Evolutionary conservation across 64 coral and sea anemone species (phyloP), one percentile per base, ranked within the genome.

Genomic region (Acropora yongei): DNA sequence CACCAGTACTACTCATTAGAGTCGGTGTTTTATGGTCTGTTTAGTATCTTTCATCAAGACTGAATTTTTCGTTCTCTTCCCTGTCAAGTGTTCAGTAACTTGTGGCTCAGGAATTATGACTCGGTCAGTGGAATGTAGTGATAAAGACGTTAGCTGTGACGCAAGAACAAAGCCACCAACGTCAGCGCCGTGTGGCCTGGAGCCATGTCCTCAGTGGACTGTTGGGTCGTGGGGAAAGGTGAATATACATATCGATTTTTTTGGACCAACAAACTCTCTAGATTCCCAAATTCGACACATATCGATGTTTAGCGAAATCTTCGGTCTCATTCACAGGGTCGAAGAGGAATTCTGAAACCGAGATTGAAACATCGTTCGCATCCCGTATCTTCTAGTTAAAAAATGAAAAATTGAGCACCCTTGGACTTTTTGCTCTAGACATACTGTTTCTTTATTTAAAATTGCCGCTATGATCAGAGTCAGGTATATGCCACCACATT

Each of bases 121-220:
- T 49, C 88, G 88, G 46, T 49, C 20, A 49, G 88, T 80, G 5
- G 76, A 78, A 20, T 90, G 88, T n/a, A 85, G 82, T 71, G 82
- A 85, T 20, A 85, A 71, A 72, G 86, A 78, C 11, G 13, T 75
- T 10, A 53, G 43, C 8, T 88, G 86, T 57, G 86, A 88, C 51
- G 42, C 49, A 8, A 14, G 50, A 44, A 88, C 86, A 4, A 75
- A 78, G 47, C 86, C 86, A 41, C 20, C 40, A 44, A 58, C 49
- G 17, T 45, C 17, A 47, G 50, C 5, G n/a, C 11, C 3, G 12
- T 88, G 86, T 78, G 44, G 12, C 12, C 51, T 61, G 6, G 18
- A 65, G 49, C 41, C 69, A 10, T 88, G 86, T 12, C 86, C 86
- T 8, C 1, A 16, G 40, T 88, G 86, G 86, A 77, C 1, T 65